Percentiles rank a stretch among this genome's conserved stretches.
Conservation (phyloP, 2,113 vertebrate genomes). For the Choloepus hoffmanni region DNA sequence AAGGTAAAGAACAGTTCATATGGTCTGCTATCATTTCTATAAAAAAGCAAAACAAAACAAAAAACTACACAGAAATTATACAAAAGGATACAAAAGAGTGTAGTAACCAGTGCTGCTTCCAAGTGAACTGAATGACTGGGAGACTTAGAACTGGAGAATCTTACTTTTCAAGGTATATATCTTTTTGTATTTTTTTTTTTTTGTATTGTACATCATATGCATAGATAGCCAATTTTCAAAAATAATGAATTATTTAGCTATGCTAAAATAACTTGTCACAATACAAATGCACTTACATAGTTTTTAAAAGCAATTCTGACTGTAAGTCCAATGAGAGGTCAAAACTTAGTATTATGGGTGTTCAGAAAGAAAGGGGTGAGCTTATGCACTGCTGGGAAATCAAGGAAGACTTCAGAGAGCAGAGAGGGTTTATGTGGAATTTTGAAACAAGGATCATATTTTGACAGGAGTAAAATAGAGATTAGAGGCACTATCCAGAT, state of each 20-base stretch:
- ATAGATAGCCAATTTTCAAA: neutral
- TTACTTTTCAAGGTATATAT: neutral
- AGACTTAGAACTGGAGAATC: neutral
- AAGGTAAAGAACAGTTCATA: neutral
- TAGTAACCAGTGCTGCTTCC: neutral
- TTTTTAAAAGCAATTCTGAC: neutral
- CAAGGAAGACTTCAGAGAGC: neutral
- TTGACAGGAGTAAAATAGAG: neutral
- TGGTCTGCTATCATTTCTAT: neutral
- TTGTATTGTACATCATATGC: neutral
- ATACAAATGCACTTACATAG: neutral
- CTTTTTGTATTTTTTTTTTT: neutral
- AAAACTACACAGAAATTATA: neutral
- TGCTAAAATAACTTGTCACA: neutral
- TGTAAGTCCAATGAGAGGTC: neutral
- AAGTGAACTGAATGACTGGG: neutral
- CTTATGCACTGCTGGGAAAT: neutral
- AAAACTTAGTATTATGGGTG: neutral
- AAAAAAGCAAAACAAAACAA: neutral
- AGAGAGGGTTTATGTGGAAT: neutral
- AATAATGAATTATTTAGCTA: neutral
- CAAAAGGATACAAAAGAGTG: neutral
- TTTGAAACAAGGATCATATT: slow-evolving; percentile 29
- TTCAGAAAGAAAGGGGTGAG: neutral
- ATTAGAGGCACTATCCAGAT: neutral